phyloP scores from a whole-genome alignment of 2,888 invertebrate species.

The Theretra japonica region DNA sequence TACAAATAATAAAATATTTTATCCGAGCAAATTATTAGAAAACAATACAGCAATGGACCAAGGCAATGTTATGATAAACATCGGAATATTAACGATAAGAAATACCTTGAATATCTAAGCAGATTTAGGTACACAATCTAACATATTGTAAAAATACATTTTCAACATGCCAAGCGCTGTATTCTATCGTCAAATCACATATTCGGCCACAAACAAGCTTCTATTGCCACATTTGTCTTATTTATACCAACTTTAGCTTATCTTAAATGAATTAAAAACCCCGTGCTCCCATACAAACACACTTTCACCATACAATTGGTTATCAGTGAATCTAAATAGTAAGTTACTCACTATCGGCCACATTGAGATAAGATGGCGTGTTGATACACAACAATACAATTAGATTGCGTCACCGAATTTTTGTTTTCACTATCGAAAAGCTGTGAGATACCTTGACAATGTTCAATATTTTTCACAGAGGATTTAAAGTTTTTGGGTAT shows the following conservation, averaged over 20 bases:
- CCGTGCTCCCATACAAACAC: not conserved
- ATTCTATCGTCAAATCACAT: not conserved
- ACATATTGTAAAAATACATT: not conserved
- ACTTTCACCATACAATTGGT: slow-evolving; percentile 18
- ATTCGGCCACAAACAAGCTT: not conserved
- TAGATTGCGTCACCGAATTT: slow-evolving; percentile 4
- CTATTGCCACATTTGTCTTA: slow-evolving; percentile 4
- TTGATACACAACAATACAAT: slow-evolving; percentile 23
- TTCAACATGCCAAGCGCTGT: not conserved
- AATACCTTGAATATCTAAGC: no score
- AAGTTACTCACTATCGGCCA: slow-evolving; percentile 17
- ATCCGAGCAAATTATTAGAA: no score
- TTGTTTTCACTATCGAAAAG: not conserved
- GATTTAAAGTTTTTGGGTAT: not conserved
- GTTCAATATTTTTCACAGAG: no score
- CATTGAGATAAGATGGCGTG: slow-evolving; percentile 12
- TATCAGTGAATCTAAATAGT: slow-evolving; percentile 17
- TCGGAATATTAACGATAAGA: no score
- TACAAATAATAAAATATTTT: no score
- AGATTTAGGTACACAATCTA: no score
- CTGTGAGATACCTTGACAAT: not conserved
- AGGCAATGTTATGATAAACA: no score
- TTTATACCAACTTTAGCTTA: slow-evolving; percentile 1
- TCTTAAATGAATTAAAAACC: slow-evolving; percentile 24
- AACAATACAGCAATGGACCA: no score